phyloP scores from a whole-genome alignment of 2,113 vertebrate species.

The Oryzias curvinotus region DNA sequence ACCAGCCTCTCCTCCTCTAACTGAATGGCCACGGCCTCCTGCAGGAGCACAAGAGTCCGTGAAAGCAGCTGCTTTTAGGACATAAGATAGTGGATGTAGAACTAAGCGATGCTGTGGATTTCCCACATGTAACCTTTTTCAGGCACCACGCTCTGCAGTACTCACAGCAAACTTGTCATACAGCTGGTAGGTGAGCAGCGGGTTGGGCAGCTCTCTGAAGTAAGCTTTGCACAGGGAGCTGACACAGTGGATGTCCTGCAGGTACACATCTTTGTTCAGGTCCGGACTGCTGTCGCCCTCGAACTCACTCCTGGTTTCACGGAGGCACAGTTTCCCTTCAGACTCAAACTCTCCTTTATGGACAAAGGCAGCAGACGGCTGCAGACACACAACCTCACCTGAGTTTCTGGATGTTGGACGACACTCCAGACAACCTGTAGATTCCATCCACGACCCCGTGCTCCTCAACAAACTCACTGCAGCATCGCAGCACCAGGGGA shows the following conservation, averaged over 20 bases:
- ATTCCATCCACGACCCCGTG: constrained; percentile 91
- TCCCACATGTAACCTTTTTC: too few relatives aligned
- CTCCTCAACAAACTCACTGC: constrained; percentile 89
- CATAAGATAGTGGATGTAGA: too few relatives aligned
- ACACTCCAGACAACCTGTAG: constrained; percentile 90
- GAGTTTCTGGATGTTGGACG: constrained; percentile 92
- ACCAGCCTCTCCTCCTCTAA: constrained; percentile 87
- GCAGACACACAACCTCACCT: constrained; percentile 68
- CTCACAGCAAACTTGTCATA: constrained; percentile 95
- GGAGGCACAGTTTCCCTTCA: not conserved
- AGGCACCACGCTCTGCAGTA: not conserved
- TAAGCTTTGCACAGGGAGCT: constrained; percentile 94
- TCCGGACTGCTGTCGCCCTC: constrained; percentile 82
- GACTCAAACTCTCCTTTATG: constrained; percentile 58
- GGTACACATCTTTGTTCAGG: constrained; percentile 83
- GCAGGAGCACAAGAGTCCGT: not conserved
- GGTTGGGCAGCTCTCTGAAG: constrained; percentile 93
- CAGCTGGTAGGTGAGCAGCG: constrained; percentile 93
- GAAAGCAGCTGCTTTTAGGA: too few relatives aligned
- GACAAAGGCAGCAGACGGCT: not conserved
- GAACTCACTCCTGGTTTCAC: constrained; percentile 83
- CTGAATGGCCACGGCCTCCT: constrained; percentile 91
- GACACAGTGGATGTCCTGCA: constrained; percentile 96
- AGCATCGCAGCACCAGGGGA: constrained; percentile 85
- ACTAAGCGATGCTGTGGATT: too few relatives aligned